These are phyloP conservation scores for Pimpla rufipes DNA, from an alignment of 2,888 invertebrate species.

Conservation along the genomic window DNA sequence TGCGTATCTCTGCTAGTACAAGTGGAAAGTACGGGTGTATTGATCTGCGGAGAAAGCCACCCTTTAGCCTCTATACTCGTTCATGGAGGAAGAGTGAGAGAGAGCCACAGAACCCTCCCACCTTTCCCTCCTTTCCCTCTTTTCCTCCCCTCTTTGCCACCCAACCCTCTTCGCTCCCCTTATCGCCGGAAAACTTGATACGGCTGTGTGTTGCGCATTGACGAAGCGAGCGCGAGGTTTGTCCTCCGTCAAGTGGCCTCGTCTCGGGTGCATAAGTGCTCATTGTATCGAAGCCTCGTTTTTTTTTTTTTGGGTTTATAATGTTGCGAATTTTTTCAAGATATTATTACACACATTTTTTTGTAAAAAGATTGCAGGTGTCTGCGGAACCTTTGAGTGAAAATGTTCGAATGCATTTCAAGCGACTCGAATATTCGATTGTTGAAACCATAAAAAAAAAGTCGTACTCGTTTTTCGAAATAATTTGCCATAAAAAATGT, in stretches of 20 bases:
- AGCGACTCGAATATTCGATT: no score
- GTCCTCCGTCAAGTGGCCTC: constrained; percentile 7
- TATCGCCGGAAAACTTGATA: constrained; percentile 19
- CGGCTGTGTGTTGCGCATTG: constrained; percentile 14
- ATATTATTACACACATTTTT: no score
- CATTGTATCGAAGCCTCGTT: constrained; percentile 30
- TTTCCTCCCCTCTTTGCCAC: no score
- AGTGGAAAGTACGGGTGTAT: constrained; percentile 32
- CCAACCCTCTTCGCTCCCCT: not conserved
- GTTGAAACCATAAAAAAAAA: no score
- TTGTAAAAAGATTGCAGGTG: no score
- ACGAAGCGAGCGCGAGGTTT: constrained; percentile 12
- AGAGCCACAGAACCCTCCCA: not conserved
- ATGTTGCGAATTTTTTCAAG: no score
- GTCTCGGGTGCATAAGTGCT: constrained; percentile 26
- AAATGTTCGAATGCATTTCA: no score
- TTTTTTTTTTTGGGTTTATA: no score
- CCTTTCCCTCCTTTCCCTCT: not conserved
- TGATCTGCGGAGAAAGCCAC: constrained; percentile 36
- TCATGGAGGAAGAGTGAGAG: constrained; percentile 10
- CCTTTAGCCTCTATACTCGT: constrained; percentile 15
- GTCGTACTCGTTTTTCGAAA: no score
- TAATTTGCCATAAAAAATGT: no score
- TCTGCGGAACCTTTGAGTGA: no score
- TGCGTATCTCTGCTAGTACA: constrained; percentile 17